Base-by-base conservation (phyloP, 2,888 invertebrate species). In the Pandemis cinnamomeana region DNA sequence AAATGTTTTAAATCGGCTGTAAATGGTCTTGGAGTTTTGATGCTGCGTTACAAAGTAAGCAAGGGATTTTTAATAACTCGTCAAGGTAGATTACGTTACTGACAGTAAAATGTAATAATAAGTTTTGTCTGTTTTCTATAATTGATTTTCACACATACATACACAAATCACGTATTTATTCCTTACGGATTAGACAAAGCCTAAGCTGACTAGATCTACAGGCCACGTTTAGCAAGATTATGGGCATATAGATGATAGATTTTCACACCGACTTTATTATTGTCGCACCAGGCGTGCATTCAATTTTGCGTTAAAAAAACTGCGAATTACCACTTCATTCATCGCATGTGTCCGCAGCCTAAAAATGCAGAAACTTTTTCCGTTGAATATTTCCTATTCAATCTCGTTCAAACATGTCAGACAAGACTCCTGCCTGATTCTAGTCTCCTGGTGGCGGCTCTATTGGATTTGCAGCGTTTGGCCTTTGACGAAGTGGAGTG, bases 381-480 rank as follows among this genome's bases (percentile, higher is more conserved):
- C 76, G 71, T 77, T 74, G 77, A 78, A 79, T 78, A 79, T 81
- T 79, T 79, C 79, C 78, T 75, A 79, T 80, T 79, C 77, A 80
- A 80, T 79, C 77, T 76, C 71, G 75, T 72, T 72, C 70, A 72
- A 78, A 77, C 76, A 73, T 71, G 72, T 76, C 73, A 70, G 76
- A 73, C 72, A 66, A 72, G 64, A 67, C 75, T 75, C 75, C 75
- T 75, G 69, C 66, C 78, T 62, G 64, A 73, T 76, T 77, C 73
- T 75, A 71, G 71, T 69, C 77, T 71, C 77, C 73, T 76, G 75
- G 75, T 78, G 75, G 72, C 68, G 15, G 53, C 66, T 70, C 71
- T 71, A 76, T 81, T 79, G 75, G 76, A 79, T 81, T 80, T 78
- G 71, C 76, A 71, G 67, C 77, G 77, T 72, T 79, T 76, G 74